phyloP scores from a whole-genome alignment of 2,113 vertebrate species.

The Python bivittatus region DNA sequence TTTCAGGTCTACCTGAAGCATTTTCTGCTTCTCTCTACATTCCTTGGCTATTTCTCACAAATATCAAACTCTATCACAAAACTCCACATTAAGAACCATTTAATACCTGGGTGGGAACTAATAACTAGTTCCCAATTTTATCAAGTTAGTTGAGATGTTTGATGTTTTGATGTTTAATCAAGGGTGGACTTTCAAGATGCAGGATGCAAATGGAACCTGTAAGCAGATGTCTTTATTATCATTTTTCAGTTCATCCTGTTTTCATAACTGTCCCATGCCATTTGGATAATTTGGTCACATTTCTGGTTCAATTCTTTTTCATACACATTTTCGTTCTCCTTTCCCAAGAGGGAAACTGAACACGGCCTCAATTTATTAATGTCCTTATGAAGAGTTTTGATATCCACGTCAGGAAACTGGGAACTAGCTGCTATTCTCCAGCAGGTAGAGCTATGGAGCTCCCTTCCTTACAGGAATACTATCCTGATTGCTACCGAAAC shows the following conservation, averaged over 20 bases:
- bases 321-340: neutral
- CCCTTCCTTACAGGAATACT: neutral
- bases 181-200: neutral
- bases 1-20: neutral
- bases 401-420: neutral
- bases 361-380: neutral
- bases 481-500: neutral
- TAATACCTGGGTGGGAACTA: neutral
- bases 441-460: neutral
- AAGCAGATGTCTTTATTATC: neutral
- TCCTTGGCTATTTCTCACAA: neutral
- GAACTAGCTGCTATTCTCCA: neutral
- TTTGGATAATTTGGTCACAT: neutral
- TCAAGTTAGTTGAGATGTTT: neutral
- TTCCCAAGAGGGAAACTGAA: neutral
- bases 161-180: neutral
- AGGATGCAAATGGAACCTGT: neutral
- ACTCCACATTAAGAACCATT: neutral
- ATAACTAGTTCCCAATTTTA: neutral
- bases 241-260: neutral
- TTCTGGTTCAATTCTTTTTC: neutral
- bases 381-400: neutral
- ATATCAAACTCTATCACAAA: neutral
- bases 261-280: neutral
- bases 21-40: neutral